Conservation (phyloP, 2,113 vertebrate genomes). For the Dryoscopus gambensis region DNA sequence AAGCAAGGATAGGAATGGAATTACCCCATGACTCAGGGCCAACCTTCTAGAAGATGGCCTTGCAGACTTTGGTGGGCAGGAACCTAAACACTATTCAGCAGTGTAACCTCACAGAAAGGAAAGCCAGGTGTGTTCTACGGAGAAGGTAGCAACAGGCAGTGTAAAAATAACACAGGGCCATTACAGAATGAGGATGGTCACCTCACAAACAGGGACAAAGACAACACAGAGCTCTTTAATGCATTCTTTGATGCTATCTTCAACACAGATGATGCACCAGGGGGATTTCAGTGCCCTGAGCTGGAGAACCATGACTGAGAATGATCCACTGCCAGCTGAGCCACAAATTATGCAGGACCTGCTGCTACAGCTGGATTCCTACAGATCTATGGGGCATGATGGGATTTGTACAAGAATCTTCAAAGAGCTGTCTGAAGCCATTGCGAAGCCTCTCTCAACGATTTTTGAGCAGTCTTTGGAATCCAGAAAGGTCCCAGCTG, state of each 20-base stretch:
- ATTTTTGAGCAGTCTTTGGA: background rate
- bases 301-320: background rate
- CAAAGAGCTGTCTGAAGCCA: background rate
- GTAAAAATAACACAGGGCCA: background rate
- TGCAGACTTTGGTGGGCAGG: background rate
- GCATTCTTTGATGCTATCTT: accelerated
- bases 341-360: background rate
- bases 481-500: background rate
- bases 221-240: background rate
- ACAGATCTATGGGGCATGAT: background rate
- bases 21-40: background rate
- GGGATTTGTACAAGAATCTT: background rate
- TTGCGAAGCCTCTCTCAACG: background rate
- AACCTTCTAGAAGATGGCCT: background rate
- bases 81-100: background rate
- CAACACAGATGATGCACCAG: background rate
- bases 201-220: background rate
- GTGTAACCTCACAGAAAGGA: background rate
- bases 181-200: background rate
- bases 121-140: background rate
- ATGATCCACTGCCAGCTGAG: background rate
- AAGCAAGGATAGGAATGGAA: background rate
- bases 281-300: background rate
- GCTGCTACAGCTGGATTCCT: background rate
- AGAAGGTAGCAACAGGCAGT: background rate